Conservation (phyloP, 2,888 invertebrate species). For the Stramonita haemastoma region DNA sequence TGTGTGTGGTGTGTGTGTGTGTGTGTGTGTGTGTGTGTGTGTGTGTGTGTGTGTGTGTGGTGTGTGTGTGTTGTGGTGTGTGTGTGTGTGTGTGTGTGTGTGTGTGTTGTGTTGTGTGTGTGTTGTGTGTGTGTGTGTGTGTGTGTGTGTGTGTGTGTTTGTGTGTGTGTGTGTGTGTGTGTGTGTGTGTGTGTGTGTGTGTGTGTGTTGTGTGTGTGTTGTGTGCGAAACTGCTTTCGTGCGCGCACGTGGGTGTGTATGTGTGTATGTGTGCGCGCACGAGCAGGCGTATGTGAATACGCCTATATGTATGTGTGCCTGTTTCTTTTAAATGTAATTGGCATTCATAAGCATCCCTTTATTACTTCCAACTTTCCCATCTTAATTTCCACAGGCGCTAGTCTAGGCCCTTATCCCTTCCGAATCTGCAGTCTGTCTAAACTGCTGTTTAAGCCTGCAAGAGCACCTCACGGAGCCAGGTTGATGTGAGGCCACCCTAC, state of each 20-base stretch:
- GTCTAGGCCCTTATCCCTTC: too few species aligned
- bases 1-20: not conserved
- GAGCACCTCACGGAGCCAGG: too few species aligned
- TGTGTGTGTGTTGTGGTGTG: not conserved
- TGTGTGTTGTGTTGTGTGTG: not conserved
- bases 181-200: not conserved
- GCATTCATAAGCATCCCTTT: too few species aligned
- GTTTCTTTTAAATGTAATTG: not conserved
- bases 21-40: not conserved
- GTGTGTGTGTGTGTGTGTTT: not conserved
- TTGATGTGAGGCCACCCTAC: too few species aligned
- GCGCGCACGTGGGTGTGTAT: not conserved
- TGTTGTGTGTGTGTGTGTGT: not conserved
- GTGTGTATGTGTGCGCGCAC: constrained; percentile 4
- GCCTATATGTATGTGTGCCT: not conserved
- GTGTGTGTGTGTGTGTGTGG: not conserved
- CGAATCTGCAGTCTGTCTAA: too few species aligned
- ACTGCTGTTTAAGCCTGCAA: too few species aligned
- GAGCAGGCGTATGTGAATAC: not conserved
- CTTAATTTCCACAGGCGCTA: too few species aligned
- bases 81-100: not conserved
- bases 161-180: not conserved
- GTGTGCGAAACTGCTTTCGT: not conserved
- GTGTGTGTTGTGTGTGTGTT: not conserved
- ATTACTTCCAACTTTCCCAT: too few species aligned